phyloP scores from a whole-genome alignment of 2,888 invertebrate species.

The Parasteatoda lunata region DNA sequence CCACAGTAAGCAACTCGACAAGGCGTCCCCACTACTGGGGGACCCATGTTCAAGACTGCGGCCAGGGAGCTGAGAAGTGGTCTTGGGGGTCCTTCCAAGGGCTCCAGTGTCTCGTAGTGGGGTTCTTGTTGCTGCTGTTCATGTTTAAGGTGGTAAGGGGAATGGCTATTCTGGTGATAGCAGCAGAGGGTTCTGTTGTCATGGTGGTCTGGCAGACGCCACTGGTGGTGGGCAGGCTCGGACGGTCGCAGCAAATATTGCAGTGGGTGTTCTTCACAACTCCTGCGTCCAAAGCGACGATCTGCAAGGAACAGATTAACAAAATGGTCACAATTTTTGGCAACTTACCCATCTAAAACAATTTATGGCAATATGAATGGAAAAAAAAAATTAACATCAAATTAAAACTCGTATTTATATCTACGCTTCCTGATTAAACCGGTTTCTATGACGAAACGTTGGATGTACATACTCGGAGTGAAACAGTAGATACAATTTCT shows the following conservation, averaged over 20 bases:
- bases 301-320: conserved; percentile 19
- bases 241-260: conserved; percentile 63
- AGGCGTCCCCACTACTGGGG: conserved; percentile 23
- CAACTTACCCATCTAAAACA: too few species aligned
- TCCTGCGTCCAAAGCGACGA: conserved; percentile 66
- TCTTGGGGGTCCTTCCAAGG: conserved; percentile 61
- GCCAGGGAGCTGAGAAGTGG: conserved; percentile 66
- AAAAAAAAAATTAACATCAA: not conserved
- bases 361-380: too few species aligned
- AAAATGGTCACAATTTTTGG: too few species aligned
- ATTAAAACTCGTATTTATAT: not conserved
- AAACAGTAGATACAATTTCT: too few species aligned
- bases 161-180: conserved; percentile 60
- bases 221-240: conserved; percentile 46
- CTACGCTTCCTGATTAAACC: too few species aligned
- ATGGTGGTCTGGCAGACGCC: conserved; percentile 35
- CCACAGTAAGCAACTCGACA: conserved; percentile 66
- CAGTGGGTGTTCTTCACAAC: conserved; percentile 67
- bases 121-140: conserved; percentile 54
- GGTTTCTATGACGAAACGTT: too few species aligned
- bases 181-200: conserved; percentile 54
- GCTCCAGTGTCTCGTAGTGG: conserved; percentile 67
- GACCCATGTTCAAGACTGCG: conserved; percentile 50
- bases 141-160: conserved; percentile 61
- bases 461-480: too few species aligned